Evolutionary conservation across 2,113 vertebrate genomes (phyloP).

Genomic region (Merops nubicus): DNA sequence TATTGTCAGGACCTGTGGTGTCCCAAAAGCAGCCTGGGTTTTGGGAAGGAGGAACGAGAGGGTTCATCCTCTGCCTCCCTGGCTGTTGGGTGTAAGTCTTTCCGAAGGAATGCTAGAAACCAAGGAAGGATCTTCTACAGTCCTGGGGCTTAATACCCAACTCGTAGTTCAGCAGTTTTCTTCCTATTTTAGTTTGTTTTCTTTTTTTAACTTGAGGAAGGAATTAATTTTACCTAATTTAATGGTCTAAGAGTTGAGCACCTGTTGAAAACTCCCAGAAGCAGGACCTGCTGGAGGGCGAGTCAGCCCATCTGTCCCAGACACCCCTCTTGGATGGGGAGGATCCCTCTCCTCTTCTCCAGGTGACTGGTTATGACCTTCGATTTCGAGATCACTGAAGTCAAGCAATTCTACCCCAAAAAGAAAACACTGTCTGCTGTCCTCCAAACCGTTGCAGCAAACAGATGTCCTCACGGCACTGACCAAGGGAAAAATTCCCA

Average conservation of each 20-base stretch:
- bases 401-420: not conserved
- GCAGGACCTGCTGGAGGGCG: not conserved
- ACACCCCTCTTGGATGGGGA: not conserved
- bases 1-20: not conserved
- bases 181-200: not conserved
- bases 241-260: not conserved
- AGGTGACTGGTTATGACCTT: rapidly evolving
- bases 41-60: not conserved
- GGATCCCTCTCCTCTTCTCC: not conserved
- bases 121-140: not conserved
- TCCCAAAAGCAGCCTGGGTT: not conserved
- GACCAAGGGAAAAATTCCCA: not conserved
- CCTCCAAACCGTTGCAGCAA: not conserved
- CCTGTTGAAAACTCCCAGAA: not conserved
- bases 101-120: not conserved
- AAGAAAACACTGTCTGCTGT: not conserved
- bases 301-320: not conserved
- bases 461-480: not conserved
- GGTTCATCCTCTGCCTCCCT: not conserved
- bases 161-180: not conserved
- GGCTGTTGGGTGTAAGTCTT: not conserved
- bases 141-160: not conserved
- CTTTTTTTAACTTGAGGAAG: not conserved
- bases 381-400: not conserved
- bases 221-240: not conserved